Conservation (phyloP, 2,113 vertebrate genomes). For the Bubo bubo region DNA sequence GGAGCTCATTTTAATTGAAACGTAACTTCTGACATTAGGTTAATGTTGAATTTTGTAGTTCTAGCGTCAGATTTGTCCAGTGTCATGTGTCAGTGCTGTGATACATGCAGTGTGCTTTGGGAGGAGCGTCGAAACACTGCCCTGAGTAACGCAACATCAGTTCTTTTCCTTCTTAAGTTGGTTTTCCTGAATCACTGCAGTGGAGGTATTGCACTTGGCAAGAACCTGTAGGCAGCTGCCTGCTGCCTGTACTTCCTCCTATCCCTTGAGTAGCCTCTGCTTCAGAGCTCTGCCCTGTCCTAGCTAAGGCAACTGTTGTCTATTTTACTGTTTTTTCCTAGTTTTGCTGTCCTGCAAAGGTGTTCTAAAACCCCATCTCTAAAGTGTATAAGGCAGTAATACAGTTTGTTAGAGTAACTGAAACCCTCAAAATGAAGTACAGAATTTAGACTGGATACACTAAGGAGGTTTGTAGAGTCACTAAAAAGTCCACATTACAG, state of each 20-base stretch:
- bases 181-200: neutral
- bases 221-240: neutral
- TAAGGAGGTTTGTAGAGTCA: too few relatives aligned
- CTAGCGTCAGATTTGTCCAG: neutral
- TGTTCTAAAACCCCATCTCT: neutral
- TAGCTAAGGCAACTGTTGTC: neutral
- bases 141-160: neutral
- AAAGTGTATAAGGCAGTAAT: neutral
- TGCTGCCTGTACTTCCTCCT: neutral
- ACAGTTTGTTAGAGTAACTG: neutral
- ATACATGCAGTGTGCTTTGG: neutral
- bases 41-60: neutral
- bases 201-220: neutral
- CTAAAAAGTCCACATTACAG: neutral
- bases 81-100: neutral
- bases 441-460: accelerated
- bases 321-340: neutral
- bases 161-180: neutral
- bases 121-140: neutral
- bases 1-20: neutral
- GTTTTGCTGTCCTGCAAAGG: neutral
- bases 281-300: neutral
- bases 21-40: neutral
- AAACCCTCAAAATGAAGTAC: neutral
- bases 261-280: accelerated